Conservation (phyloP, 2,113 vertebrate species). For the Microtus pennsylvanicus region DNA sequence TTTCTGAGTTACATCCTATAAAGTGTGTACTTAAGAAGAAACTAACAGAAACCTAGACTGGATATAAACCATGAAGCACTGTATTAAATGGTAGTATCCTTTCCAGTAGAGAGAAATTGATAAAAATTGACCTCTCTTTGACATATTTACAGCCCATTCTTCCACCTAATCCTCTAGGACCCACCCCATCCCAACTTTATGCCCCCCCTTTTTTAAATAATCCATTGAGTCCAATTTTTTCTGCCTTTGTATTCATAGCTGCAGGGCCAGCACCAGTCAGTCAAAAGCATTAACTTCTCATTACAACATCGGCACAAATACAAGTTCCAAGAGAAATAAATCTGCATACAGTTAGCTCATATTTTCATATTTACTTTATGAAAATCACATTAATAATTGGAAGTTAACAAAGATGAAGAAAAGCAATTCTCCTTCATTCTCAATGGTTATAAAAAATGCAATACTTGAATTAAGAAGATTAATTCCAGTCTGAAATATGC, state of each 20-base stretch:
- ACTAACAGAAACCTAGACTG: neutral
- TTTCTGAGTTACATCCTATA: neutral
- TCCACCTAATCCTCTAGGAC: neutral
- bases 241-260: neutral
- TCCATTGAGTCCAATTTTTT: neutral
- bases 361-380: constrained; percentile 10
- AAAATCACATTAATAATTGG: constrained; percentile 16
- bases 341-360: constrained; percentile 14
- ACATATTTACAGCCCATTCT: neutral
- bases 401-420: constrained; percentile 45
- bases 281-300: neutral
- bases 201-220: neutral
- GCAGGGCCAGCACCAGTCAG: neutral
- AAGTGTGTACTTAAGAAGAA: constrained; percentile 1
- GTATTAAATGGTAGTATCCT: neutral
- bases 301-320: neutral
- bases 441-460: neutral
- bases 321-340: neutral
- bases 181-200: neutral
- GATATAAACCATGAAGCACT: neutral
- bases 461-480: constrained; percentile 19
- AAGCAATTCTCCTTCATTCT: neutral
- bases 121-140: neutral
- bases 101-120: neutral
- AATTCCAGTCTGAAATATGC: constrained; percentile 12